These are phyloP conservation scores for Trogon surrucura DNA, from an alignment of 2,113 vertebrate genomes.

Conservation along the genomic window DNA sequence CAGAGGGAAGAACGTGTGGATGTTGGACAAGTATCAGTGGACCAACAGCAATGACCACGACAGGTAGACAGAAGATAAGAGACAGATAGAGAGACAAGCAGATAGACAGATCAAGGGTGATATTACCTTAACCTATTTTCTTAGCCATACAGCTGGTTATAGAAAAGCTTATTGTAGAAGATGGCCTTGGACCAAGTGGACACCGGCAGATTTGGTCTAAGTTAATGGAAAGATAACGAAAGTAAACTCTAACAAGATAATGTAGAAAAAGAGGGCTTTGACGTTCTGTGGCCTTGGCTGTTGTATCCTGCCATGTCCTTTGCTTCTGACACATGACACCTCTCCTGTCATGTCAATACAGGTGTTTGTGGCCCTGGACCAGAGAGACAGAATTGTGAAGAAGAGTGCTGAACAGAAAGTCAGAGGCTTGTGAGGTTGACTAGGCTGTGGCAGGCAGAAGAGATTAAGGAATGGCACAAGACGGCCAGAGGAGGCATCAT, in stretches of 20 bases:
- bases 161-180: background rate
- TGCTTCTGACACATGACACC: background rate
- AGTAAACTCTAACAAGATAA: background rate
- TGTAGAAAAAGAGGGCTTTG: background rate
- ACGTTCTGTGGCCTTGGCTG: background rate
- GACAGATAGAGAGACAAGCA: background rate
- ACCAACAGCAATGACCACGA: background rate
- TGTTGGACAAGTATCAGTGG: background rate
- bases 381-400: background rate
- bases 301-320: background rate
- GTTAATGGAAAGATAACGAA: background rate
- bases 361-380: background rate
- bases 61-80: background rate
- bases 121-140: background rate
- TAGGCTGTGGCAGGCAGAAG: background rate
- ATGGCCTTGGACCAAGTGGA: background rate
- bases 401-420: background rate
- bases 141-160: background rate
- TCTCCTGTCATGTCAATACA: background rate
- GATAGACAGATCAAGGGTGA: background rate
- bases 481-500: background rate
- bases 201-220: background rate
- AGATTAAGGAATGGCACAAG: background rate
- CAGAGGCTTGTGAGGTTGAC: background rate
- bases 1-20: rapidly evolving